Conservation (phyloP, 2,888 invertebrate genomes). For the Eilema sororculum region DNA sequence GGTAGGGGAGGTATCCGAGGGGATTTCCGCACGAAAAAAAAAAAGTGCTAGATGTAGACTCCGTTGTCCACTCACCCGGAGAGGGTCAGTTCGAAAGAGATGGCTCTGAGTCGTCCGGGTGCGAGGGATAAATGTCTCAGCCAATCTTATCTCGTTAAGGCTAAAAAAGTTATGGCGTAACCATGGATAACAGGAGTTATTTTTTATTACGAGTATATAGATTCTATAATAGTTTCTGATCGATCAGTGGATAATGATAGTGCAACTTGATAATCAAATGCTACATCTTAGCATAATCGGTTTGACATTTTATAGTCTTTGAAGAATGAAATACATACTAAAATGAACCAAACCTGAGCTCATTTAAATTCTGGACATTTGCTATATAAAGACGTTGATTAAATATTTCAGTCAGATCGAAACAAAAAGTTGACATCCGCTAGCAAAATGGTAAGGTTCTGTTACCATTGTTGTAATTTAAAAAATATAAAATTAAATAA, state of each 20-base stretch:
- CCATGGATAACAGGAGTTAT: not conserved
- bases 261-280: not conserved
- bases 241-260: not conserved
- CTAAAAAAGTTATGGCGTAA: too few species aligned
- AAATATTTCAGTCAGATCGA: conserved; percentile 58
- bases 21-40: too few species aligned
- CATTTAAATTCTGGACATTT: conserved; percentile 57
- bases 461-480: not conserved
- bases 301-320: conserved; percentile 46
- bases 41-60: too few species aligned
- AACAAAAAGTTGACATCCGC: conserved; percentile 58
- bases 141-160: too few species aligned
- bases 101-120: too few species aligned
- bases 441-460: conserved; percentile 66
- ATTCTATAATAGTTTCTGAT: too few species aligned
- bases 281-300: conserved; percentile 27
- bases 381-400: conserved; percentile 64
- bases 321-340: conserved; percentile 26
- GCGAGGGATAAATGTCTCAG: too few species aligned
- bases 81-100: too few species aligned
- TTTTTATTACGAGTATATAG: too few species aligned
- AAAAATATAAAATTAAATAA: not conserved
- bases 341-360: conserved; percentile 44
- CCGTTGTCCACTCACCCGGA: too few species aligned
- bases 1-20: too few species aligned